Conservation (phyloP, 2,888 invertebrate species). For the Diaprepes abbreviatus region DNA sequence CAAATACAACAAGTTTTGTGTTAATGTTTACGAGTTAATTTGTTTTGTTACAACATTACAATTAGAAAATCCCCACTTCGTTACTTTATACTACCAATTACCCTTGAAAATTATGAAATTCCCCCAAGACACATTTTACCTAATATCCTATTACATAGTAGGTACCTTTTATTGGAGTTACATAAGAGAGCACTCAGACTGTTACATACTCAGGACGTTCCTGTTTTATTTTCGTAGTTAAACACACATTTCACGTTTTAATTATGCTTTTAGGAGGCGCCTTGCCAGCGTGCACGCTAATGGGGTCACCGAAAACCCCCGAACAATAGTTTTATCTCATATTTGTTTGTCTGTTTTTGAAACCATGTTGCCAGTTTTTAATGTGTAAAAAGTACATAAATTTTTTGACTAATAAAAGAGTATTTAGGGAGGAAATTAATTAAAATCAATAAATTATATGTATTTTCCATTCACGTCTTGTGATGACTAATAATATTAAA, state of each 20-base stretch:
- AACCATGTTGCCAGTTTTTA: conserved; percentile 7
- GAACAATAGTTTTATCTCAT: conserved; percentile 45
- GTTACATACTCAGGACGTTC: conserved; percentile 54
- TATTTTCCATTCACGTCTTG: no score
- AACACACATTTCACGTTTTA: conserved; percentile 65
- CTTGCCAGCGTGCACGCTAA: conserved; percentile 58
- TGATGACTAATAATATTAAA: no score
- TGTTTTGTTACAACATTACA: no score
- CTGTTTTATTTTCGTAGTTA: conserved; percentile 63
- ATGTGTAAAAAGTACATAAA: no score
- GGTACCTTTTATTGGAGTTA: conserved; percentile 16
- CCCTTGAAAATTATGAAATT: not conserved
- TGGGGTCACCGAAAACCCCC: conserved; percentile 56
- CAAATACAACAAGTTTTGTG: no score
- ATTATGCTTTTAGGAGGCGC: conserved; percentile 64
- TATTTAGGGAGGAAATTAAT: no score
- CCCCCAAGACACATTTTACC: not conserved
- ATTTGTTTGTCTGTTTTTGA: conserved; percentile 42
- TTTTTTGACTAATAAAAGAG: no score
- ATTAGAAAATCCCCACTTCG: not conserved
- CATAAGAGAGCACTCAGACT: conserved; percentile 35
- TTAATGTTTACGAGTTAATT: no score
- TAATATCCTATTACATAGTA: conserved; percentile 1
- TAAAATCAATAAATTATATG: no score
- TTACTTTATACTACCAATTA: not conserved